phyloP scores from a whole-genome alignment of 1,140 invertebrate genomes.

The Ctenoplectra terminalis region DNA sequence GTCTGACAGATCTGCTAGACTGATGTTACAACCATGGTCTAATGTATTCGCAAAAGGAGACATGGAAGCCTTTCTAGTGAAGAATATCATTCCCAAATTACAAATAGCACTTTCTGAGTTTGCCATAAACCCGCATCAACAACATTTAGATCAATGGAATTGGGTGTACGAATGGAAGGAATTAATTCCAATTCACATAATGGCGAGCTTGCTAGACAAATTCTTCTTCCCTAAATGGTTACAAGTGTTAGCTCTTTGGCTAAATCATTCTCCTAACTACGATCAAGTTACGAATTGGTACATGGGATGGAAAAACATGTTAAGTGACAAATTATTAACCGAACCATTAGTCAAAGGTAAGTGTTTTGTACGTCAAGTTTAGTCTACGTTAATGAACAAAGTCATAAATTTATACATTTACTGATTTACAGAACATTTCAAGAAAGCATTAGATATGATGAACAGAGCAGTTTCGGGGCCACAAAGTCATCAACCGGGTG shows the following conservation, averaged over 20 bases:
- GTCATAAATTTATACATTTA: neutral
- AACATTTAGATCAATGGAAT: slow-evolving; percentile 91
- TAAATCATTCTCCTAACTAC: slow-evolving; percentile 91
- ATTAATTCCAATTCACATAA: slow-evolving; percentile 87
- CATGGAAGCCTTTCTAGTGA: slow-evolving; percentile 93
- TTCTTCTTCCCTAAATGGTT: slow-evolving; percentile 95
- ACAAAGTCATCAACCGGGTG: slow-evolving; percentile 83
- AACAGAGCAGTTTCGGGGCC: slow-evolving; percentile 88
- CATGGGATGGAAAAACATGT: slow-evolving; percentile 92
- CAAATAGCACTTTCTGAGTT: slow-evolving; percentile 89
- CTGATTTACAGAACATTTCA: slow-evolving; percentile 87
- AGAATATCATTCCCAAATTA: slow-evolving; percentile 96
- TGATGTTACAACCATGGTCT: slow-evolving; percentile 97
- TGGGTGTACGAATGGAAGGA: slow-evolving; percentile 95
- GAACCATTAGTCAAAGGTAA: slow-evolving; percentile 89
- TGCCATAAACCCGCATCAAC: slow-evolving; percentile 93
- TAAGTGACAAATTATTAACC: slow-evolving; percentile 87
- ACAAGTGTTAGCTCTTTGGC: slow-evolving; percentile 90
- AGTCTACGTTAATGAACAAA: neutral
- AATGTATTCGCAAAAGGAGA: slow-evolving; percentile 91
- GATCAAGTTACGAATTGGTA: slow-evolving; percentile 95
- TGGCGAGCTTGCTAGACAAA: slow-evolving; percentile 90
- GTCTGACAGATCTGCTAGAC: slow-evolving; percentile 94
- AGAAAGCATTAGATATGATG: slow-evolving; percentile 96
- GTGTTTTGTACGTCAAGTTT: neutral